phyloP scores from a whole-genome alignment of 2,113 vertebrate genomes.

The Carassius carassius region DNA sequence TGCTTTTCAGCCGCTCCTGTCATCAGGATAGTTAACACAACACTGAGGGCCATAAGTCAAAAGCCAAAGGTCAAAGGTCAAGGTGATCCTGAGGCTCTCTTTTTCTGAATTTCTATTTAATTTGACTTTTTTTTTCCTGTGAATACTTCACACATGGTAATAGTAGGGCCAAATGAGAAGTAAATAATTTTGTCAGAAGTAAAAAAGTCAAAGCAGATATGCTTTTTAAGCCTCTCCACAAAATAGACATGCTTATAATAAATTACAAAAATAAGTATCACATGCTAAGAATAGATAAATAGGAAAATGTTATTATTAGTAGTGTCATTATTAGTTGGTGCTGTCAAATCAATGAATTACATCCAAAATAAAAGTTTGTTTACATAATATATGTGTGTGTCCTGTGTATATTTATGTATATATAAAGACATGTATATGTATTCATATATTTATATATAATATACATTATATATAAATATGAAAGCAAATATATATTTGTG shows the following conservation, averaged over 20 bases:
- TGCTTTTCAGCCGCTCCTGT: constrained; percentile 26
- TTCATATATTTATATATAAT: too few species aligned
- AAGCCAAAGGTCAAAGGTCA: constrained; percentile 47
- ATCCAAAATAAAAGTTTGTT: too few species aligned
- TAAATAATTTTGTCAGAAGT: too few species aligned
- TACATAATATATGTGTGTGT: too few species aligned
- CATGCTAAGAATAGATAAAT: background rate
- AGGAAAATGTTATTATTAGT: background rate
- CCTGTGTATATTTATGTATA: too few species aligned
- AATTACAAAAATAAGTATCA: background rate
- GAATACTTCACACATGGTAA: constrained; percentile 45
- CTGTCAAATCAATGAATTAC: too few species aligned
- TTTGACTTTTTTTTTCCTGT: background rate
- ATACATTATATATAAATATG: too few species aligned
- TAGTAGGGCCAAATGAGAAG: background rate
- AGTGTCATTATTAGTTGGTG: too few species aligned
- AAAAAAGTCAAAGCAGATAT: background rate
- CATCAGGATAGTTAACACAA: constrained; percentile 35
- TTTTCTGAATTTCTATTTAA: constrained; percentile 27
- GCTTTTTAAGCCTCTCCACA: background rate
- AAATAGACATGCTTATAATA: background rate
- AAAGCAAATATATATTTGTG: too few species aligned
- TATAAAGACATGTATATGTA: too few species aligned
- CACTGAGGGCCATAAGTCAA: constrained; percentile 43
- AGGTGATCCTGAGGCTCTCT: constrained; percentile 29